These are phyloP conservation scores for Porphyrio hochstetteri DNA, from an alignment of 2,113 vertebrate genomes.

Conservation along the genomic window DNA sequence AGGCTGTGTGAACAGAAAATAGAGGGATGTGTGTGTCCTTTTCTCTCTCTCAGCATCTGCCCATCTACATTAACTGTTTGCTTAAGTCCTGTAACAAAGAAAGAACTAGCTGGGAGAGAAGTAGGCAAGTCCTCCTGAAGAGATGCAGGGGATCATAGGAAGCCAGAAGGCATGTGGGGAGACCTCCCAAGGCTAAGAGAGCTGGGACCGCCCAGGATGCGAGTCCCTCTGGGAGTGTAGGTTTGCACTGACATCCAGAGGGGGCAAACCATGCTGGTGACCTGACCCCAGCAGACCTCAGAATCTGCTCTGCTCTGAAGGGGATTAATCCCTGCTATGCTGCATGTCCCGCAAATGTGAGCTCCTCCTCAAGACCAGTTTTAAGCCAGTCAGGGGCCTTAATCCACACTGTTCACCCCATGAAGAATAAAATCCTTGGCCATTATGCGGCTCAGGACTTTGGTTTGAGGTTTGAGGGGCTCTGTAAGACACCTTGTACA, in stretches of 20 bases:
- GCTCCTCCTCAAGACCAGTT: not conserved
- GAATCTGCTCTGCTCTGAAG: not conserved
- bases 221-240: not conserved
- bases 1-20: not conserved
- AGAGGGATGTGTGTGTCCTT: not conserved
- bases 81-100: not conserved
- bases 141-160: not conserved
- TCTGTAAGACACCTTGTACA: not conserved
- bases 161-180: not conserved
- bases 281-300: not conserved
- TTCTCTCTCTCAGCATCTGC: not conserved
- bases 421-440: not conserved
- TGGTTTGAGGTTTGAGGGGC: not conserved
- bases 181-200: not conserved
- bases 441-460: not conserved
- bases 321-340: not conserved
- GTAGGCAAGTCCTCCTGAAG: not conserved
- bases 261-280: not conserved
- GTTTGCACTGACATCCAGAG: not conserved
- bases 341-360: not conserved
- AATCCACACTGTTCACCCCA: not conserved
- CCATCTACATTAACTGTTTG: not conserved
- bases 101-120: not conserved
- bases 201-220: rapidly evolving
- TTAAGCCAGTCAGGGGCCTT: not conserved